Base-by-base conservation (phyloP, 2,888 invertebrate species). In the Dryobotodes eremita region DNA sequence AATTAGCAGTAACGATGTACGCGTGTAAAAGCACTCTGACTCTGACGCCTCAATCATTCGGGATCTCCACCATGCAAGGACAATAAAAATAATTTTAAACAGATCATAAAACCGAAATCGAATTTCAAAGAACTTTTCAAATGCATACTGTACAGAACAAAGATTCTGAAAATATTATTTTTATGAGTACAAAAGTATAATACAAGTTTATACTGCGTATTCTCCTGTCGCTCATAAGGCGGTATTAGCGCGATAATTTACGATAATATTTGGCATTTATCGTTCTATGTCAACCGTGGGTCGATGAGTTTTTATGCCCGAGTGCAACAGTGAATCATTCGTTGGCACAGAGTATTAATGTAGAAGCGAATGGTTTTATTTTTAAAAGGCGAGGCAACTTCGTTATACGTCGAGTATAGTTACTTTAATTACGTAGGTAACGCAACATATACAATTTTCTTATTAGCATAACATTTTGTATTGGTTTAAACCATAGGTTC, bases 191-290 rank as follows among this genome's bases (percentile, higher is more conserved):
- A 90, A 92, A 88, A 86, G 86, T 80, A 88, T 87, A 80, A 89
- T 92, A 91, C 91, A 91, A 93, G 91, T 92, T 94, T 93, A 93
- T 93, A 93, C 92, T 93, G 93, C 93, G 91, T 94, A 95, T 94
- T 95, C 93, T 93, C 80, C 93, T 92, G 94, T 95, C 94, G 91
- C 90, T 89, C 90, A 87, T 92, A 91, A 90, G 90, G 88, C 90
- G 91, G 93, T 92, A 93, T 95, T 95, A 94, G 91, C 86, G 79
- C 69, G 89, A 89, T 94, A 94, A 95, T 95, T 95, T 95, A 95
- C 92, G 93, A 89, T 92, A 89, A 89, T 92, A 92, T 92, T 93
- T 94, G 95, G 92, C 95, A 88, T 95, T 95, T 95, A 95, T 94
- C 90, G 94, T 88, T 92, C 91, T 92, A 93, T 95, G 95, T 95